Evolutionary conservation across 2,113 vertebrate species (phyloP), one percentile per base, ranked within the genome.

Genomic region (Rhombomys opimus): DNA sequence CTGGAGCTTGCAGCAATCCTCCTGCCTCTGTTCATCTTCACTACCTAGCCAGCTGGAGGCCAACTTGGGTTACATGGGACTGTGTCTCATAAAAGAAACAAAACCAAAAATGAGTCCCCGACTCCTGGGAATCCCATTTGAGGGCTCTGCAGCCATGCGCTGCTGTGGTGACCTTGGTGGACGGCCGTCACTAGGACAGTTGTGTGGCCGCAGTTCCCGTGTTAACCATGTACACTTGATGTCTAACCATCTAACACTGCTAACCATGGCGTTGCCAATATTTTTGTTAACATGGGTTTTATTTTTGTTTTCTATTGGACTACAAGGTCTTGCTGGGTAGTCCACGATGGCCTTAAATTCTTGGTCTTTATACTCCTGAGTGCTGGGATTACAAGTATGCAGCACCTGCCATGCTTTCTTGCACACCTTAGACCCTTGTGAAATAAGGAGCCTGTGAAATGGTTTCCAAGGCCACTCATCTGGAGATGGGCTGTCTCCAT

Each of bases 101-200:
- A 63, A 52, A 38, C 80, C 54, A 14, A 35, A 80, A 22, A 41
- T 38, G 5, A 70, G 52, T 81, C 50, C 20, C 30, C 86, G 2
- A 38, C 63, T 63, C 12, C 2, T 59, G 1, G 27, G 41, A 3
- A 23, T 1, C 54, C 61, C 5, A 0, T 57, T 50, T 65, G 3
- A 41, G 20, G 46, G 41, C 30, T 30, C 0, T 0, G 11, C 18
- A 67, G 73, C 61, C 15, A 5, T 3, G 1, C 12, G 23, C 59
- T 46, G 22, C 75, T 70, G 52, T 8, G 4, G 22, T 54, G 5
- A 4, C 32, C 65, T 1, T 15, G 20, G 13, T 32, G 61, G 22
- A 0, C 20, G n/a, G 14, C 35, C 1, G 0, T 27, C 17, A 2
- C 1, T 11, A 3, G 30, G 30, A 50, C 15, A 38, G 46, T 6